Evolutionary conservation across 2,888 invertebrate species (phyloP).

Genomic region (Phaonia tiefii): DNA sequence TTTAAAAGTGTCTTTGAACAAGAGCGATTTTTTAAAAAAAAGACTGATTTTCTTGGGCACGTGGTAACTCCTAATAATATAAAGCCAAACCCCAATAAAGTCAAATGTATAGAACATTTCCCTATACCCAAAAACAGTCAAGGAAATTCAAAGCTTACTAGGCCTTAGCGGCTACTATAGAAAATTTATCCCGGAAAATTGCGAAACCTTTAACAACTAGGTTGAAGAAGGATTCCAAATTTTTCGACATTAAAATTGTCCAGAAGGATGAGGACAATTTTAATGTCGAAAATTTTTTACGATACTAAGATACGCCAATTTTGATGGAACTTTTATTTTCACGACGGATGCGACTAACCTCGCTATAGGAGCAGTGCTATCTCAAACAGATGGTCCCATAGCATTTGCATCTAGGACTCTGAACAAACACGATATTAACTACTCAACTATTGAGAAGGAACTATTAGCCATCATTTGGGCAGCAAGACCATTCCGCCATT

Average conservation of each 20-base stretch:
- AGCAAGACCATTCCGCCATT: conserved; percentile 54
- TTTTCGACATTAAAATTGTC: neutral
- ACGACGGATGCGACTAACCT: conserved; percentile 19
- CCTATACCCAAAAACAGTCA: no score
- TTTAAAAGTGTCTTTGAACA: no score
- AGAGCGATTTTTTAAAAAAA: neutral
- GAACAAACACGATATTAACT: conserved; percentile 14
- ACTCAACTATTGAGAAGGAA: neutral
- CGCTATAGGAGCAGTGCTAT: conserved; percentile 21
- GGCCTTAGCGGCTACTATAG: no score
- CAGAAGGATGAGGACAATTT: neutral
- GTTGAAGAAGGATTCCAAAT: neutral
- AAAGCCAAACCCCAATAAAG: neutral
- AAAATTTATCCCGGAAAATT: neutral
- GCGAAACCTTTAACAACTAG: conserved; percentile 4
- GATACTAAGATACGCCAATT: neutral
- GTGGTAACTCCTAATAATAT: neutral
- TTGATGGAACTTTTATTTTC: neutral
- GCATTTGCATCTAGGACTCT: conserved; percentile 22
- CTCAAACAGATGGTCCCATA: conserved; percentile 24
- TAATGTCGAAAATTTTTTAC: neutral
- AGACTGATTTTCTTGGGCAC: neutral
- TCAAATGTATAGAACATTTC: no score
- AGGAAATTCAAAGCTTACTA: neutral
- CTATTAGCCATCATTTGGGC: no score